Percentiles rank a stretch among this genome's conserved stretches.
Evolutionary conservation across 2,888 invertebrate species (phyloP).

Genomic region (Ophion slaviceki): DNA sequence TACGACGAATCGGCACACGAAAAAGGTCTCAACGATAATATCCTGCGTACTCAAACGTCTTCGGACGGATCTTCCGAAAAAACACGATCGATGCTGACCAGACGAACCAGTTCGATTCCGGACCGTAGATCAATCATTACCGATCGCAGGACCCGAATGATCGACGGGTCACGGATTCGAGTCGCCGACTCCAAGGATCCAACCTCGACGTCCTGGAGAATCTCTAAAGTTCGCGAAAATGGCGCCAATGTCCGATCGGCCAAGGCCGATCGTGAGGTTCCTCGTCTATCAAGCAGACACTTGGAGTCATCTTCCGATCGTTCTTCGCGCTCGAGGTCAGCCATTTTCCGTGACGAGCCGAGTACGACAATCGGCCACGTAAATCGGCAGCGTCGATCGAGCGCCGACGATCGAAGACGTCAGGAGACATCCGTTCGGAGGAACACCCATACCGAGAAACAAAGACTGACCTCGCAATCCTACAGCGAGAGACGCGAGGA

Average conservation of each 20-base stretch:
- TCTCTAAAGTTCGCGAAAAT: background rate
- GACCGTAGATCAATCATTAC: constrained; percentile 17
- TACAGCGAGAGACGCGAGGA: constrained; percentile 41
- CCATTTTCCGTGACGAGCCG: background rate
- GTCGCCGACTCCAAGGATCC: background rate
- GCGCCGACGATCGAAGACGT: constrained; percentile 23
- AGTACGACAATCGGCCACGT: background rate
- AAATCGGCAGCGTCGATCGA: constrained; percentile 30
- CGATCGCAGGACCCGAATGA: constrained; percentile 40
- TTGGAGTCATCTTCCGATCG: background rate
- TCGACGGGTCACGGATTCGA: constrained; percentile 1
- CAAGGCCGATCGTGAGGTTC: background rate
- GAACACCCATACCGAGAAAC: constrained; percentile 17
- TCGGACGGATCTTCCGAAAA: background rate
- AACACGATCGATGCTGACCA: background rate
- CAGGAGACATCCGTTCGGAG: constrained; percentile 41
- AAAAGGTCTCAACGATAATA: constrained; percentile 24
- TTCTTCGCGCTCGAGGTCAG: constrained; percentile 7
- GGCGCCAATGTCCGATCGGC: background rate
- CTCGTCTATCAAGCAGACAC: background rate
- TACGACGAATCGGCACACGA: constrained; percentile 60
- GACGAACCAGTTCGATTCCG: background rate
- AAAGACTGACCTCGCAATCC: constrained; percentile 59
- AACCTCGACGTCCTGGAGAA: background rate
- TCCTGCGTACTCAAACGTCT: background rate